Conservation (phyloP, 2,888 invertebrate species). For the Leptogaster cylindrica region DNA sequence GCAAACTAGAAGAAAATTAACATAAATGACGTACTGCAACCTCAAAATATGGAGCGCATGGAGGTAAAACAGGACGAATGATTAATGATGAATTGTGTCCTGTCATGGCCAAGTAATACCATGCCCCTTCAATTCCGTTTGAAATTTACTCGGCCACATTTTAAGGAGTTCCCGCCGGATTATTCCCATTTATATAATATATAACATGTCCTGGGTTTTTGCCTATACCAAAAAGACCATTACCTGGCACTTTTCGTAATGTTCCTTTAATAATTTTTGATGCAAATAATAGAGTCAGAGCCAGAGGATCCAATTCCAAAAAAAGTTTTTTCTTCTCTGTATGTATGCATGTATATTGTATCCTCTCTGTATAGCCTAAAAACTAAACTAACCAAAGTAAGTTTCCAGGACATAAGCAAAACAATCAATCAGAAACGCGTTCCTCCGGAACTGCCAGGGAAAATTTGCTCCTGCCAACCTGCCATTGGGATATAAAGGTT, state of each 20-base stretch:
- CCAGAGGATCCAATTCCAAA: too few relatives aligned
- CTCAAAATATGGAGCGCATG: slow-evolving; percentile 20
- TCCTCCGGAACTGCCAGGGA: slow-evolving; percentile 3
- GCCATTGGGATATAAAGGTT: slow-evolving; percentile 1
- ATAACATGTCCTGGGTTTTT: too few relatives aligned
- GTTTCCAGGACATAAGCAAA: too few relatives aligned
- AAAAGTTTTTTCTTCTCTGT: too few relatives aligned
- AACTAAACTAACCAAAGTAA: too few relatives aligned
- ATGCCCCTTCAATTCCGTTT: neutral
- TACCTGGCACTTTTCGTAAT: too few relatives aligned
- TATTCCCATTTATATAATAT: slow-evolving; percentile 1
- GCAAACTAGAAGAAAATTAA: slow-evolving; percentile 27
- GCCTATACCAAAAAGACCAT: neutral
- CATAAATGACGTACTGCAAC: slow-evolving; percentile 27
- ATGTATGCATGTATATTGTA: too few relatives aligned
- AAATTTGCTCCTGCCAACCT: neutral
- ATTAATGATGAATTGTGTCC: slow-evolving; percentile 24
- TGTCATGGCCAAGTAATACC: slow-evolving; percentile 8
- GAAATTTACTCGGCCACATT: slow-evolving; percentile 5
- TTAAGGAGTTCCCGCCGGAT: neutral
- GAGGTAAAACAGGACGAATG: too few relatives aligned
- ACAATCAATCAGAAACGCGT: slow-evolving; percentile 25
- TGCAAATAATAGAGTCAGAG: too few relatives aligned
- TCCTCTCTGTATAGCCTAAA: too few relatives aligned
- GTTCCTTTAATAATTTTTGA: too few relatives aligned